Conservation (phyloP, 2,888 invertebrate species). For the Laspeyria flexula region DNA sequence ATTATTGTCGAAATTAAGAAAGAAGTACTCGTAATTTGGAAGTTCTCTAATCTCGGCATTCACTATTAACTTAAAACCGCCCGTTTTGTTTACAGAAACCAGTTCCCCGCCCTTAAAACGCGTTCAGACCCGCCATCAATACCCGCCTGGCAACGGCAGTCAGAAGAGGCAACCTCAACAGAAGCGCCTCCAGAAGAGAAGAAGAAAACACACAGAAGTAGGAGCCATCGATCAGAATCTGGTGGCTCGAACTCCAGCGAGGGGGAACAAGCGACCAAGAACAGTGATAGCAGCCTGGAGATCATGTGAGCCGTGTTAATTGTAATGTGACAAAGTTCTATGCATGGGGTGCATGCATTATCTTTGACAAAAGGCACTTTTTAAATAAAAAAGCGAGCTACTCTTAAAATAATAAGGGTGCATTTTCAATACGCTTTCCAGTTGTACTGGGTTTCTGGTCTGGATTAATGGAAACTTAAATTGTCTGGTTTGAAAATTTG, state of each 20-base stretch:
- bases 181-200: conserved; percentile 62
- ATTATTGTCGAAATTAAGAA: too few species aligned
- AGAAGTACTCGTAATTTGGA: too few species aligned
- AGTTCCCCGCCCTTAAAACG: conserved; percentile 90
- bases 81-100: conserved; percentile 86
- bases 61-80: background rate
- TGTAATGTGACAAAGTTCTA: conserved; percentile 6
- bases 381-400: too few species aligned
- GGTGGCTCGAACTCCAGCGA: conserved; percentile 90
- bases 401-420: too few species aligned
- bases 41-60: too few species aligned
- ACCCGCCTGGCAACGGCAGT: conserved; percentile 92
- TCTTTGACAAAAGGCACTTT: too few species aligned
- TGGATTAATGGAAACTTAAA: too few species aligned
- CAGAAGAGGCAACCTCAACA: conserved; percentile 80
- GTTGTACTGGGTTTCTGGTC: too few species aligned
- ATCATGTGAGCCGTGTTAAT: conserved; percentile 86
- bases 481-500: too few species aligned
- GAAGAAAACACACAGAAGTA: conserved; percentile 73
- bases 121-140: conserved; percentile 89
- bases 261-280: conserved; percentile 90
- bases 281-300: conserved; percentile 91
- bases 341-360: conserved; percentile 1
- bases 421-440: too few species aligned
- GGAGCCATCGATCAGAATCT: conserved; percentile 87